Base-by-base conservation (phyloP, 2,888 invertebrate genomes). In the Corythucha ciliata region DNA sequence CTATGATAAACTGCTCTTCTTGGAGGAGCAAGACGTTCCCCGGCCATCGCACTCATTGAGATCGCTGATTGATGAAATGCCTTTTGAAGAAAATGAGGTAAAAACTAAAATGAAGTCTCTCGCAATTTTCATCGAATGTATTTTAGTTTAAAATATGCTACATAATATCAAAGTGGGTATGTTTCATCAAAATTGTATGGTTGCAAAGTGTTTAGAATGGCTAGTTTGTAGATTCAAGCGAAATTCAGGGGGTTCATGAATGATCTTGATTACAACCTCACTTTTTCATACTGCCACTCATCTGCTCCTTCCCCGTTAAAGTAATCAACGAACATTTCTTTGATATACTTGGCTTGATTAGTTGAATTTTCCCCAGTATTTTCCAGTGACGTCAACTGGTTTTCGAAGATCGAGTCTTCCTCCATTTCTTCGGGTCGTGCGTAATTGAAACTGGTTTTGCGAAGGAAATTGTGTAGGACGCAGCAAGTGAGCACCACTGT, bases 241-340 rank as follows among this genome's bases (percentile, higher is more conserved):
- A n/a, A n/a, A n/a, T n/a, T n/a, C n/a, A n/a, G n/a, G n/a, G n/a
- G n/a, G n/a, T n/a, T n/a, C n/a, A n/a, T n/a, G n/a, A n/a, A n/a
- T n/a, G n/a, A n/a, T n/a, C n/a, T n/a, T 42, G n/a, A 21, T n/a
- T 16, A 42, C n/a, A 26, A 26, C 24, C 5, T 21, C 7, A 48
- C 45, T 16, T 20, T 20, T 46, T 39, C 46, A 45, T 55, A 37
- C 29, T 55, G 53, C 49, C 55, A 55, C n/a, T 55, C 52, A 5
- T 53, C 55, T 39, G 47, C 52, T 26, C 52, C 55, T 39, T 52
- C 48, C 27, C 39, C 48, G 39, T 55, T 53, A 33, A 55, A 55
- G 37, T 55, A 55, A 20, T 55, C 44, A 34, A 49, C 46, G 27
- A 41, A 55, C 48, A 46, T 46, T 41, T 53, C 55, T 27, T 50